Evolutionary conservation across 2,797 vertebrate species (phyloP), one percentile per base, ranked within the genome.

Genomic region (Danionella dracula): DNA sequence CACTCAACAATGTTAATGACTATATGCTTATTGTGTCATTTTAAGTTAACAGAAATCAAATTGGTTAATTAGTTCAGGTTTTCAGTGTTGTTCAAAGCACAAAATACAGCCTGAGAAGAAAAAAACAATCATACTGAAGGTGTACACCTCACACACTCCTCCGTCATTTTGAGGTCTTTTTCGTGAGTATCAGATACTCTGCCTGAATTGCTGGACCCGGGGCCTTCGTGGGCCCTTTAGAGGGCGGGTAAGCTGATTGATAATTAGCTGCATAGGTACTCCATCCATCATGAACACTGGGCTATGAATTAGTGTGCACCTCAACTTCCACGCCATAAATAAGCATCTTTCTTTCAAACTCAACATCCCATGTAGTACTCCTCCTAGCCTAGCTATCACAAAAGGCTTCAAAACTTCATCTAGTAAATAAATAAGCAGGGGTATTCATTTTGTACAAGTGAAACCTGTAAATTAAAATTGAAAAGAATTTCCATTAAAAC

Each of bases 201-300:
- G 31, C 56, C 16, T 60, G 49, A 41, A 37, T 44, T 42, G 31
- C 44, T 37, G 41, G 62, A 50, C 19, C 13, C 35, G n/a, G 29
- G 19, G 21, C 29, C 53, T 50, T 38, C 51, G 55, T 12, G 40
- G 54, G 65, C 62, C 63, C 66, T 72, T 58, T 62, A 35, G 63
- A 68, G 70, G 54, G 45, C 57, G 66, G 60, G 42, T 69, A 68
- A 74, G 59, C 62, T 70, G 73, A 74, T 65, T 64, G 68, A 77
- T 53, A 50, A 50, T 40, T 38, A 23, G 20, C 76, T 67, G 75
- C 40, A 54, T 56, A 68, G 73, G 73, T 74, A 66, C 70, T 55
- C 35, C 41, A 57, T 68, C 19, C 20, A 42, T 53, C 31, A 21
- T 6, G 40, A 61, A n/a, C 68, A 50, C 69, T 71, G 46, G 60